phyloP scores from a whole-genome alignment of 2,113 vertebrate genomes.

The Desmodus rotundus region DNA sequence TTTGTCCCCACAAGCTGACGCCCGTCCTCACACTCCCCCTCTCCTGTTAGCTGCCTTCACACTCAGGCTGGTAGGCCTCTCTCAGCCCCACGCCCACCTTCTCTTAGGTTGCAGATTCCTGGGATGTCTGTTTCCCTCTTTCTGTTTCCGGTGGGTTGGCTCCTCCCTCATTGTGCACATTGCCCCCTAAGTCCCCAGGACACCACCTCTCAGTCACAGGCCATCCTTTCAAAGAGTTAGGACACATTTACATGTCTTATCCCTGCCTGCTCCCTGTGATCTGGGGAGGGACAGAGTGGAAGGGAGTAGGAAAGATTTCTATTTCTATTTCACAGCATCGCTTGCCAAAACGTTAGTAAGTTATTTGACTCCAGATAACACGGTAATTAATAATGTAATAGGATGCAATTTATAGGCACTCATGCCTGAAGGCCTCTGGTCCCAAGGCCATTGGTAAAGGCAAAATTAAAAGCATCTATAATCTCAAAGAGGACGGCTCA shows the following conservation, averaged over 20 bases:
- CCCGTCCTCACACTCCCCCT: neutral
- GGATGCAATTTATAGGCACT: conserved; percentile 65
- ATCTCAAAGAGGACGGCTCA: conserved; percentile 12
- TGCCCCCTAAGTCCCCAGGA: neutral
- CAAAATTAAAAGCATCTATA: conserved; percentile 67
- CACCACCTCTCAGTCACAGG: too few species aligned
- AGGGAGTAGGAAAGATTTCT: neutral
- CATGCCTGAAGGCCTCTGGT: conserved; percentile 51
- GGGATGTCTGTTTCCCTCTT: neutral
- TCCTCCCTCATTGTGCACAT: accelerated
- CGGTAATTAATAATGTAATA: conserved; percentile 68
- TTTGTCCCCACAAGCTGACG: neutral
- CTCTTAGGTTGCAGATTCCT: neutral
- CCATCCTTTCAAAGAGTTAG: neutral
- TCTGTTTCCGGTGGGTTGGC: neutral
- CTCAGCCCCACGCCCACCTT: neutral
- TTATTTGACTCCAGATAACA: conserved; percentile 61
- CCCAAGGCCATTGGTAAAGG: conserved; percentile 54
- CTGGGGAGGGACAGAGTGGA: neutral
- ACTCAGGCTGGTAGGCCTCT: too few species aligned
- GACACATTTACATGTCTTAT: neutral
- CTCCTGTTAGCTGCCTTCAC: neutral
- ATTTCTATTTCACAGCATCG: neutral
- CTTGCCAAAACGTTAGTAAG: conserved; percentile 18
- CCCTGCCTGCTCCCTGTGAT: neutral